Conservation (phyloP, 1,140 invertebrate species). For the Delia radicum region DNA sequence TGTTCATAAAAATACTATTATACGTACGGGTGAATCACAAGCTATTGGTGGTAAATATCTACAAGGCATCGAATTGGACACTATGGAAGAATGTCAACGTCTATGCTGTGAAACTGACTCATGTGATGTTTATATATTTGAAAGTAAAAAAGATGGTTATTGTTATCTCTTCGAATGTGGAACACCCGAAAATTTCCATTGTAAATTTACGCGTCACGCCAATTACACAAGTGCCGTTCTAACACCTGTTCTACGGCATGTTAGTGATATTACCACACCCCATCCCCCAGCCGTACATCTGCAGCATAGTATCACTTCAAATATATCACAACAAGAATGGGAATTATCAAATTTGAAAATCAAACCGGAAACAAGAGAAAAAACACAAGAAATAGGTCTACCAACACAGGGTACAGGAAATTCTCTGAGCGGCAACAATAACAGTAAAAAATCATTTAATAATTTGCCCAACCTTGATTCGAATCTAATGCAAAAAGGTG, state of each 20-base stretch:
- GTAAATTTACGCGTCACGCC: constrained; percentile 85
- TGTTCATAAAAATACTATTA: constrained; percentile 85
- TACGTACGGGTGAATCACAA: constrained; percentile 82
- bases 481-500: constrained; percentile 24
- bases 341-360: constrained; percentile 66
- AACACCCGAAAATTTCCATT: constrained; percentile 82
- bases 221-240: constrained; percentile 88
- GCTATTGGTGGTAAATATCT: constrained; percentile 86
- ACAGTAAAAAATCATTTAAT: neutral
- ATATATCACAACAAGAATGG: constrained; percentile 70
- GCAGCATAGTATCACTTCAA: constrained; percentile 40
- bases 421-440: constrained; percentile 10
- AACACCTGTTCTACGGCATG: constrained; percentile 50
- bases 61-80: constrained; percentile 77
- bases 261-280: constrained; percentile 36
- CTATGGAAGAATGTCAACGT: constrained; percentile 76
- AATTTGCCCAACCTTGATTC: neutral
- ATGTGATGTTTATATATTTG: constrained; percentile 90
- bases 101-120: constrained; percentile 82
- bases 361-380: constrained; percentile 43
- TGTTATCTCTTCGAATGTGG: constrained; percentile 93
- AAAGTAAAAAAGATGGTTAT: constrained; percentile 85
- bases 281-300: constrained; percentile 20
- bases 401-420: neutral
- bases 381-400: constrained; percentile 13